Base-by-base conservation (phyloP, 2,797 vertebrate genomes). In the Champsocephalus esox region DNA sequence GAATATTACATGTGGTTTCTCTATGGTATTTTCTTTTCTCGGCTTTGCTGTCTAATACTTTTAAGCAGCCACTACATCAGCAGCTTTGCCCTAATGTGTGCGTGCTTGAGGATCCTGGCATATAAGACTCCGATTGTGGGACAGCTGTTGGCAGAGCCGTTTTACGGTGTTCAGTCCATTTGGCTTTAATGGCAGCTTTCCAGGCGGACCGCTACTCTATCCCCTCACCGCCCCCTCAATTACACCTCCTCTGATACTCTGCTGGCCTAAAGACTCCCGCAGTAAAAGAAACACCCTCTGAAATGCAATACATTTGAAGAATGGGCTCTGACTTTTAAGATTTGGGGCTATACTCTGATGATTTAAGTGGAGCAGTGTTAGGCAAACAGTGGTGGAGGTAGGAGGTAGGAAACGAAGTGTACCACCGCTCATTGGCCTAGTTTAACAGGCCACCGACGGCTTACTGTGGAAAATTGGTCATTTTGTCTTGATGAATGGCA, bases 161-260 rank as follows among this genome's bases (percentile, higher is more conserved):
- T 94, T 94, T 93, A 94, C 89, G 87, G 89, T 87, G 86, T 85
- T 92, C 89, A 92, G 87, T 91, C 92, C 90, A 91, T 94, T 92
- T 93, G 90, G 92, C 92, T 94, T 94, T 94, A 94, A 94, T 93
- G 91, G 93, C 91, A 90, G 91, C 92, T 93, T 92, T 94, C 88
- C 88, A 93, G 92, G 87, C 88, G 84, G 88, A 89, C 85, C 87
- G 88, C 89, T 90, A 87, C 93, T 94, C 90, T 91, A 83, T 87
- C 92, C 92, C 91, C 91, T 88, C 89, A 81, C 92, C 92, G 90
- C 93, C 93, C 93, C 93, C 92, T 94, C 93, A 94, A 93, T 94
- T 94, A 94, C 91, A 93, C 92, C 93, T 92, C 92, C 87, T 90
- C 89, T 94, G 93, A 94, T 94, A 92, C 91, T 90, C 83, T 79